Percentiles rank a stretch among this genome's conserved stretches.
Conservation (phyloP, 2,888 invertebrate species). For the Urechis unicinctus region DNA sequence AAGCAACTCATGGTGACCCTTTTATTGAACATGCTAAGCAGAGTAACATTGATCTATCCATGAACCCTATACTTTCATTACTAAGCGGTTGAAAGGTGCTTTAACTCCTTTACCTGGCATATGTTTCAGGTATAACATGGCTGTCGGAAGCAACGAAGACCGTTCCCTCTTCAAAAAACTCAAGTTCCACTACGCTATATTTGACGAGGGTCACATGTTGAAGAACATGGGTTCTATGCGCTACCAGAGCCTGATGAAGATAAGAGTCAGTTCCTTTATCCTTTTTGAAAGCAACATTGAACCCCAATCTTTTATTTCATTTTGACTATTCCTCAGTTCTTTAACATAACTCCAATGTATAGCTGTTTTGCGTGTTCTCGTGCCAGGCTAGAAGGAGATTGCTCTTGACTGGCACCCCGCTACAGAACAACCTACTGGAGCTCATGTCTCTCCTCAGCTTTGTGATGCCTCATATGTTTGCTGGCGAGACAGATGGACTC, state of each 20-base stretch:
- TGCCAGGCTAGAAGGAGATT: conserved; percentile 72
- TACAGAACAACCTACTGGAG: conserved; percentile 92
- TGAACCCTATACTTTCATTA: too few relatives aligned
- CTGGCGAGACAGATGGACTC: conserved; percentile 76
- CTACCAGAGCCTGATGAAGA: conserved; percentile 79
- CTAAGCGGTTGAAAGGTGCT: too few relatives aligned
- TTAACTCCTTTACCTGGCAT: neutral
- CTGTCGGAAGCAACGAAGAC: conserved; percentile 78
- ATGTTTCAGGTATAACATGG: conserved; percentile 61
- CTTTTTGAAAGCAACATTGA: too few relatives aligned
- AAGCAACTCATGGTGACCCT: too few relatives aligned
- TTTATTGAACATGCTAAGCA: too few relatives aligned
- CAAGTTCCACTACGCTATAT: conserved; percentile 83
- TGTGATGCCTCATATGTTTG: conserved; percentile 92
- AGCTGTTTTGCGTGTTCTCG: neutral
- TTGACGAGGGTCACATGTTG: conserved; percentile 96
- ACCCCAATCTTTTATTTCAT: too few relatives aligned
- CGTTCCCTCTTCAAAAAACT: conserved; percentile 80
- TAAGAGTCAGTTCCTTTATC: conserved; percentile 59
- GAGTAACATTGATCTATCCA: too few relatives aligned
- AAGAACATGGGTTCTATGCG: conserved; percentile 94
- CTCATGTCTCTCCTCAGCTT: conserved; percentile 91
- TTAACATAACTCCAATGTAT: too few relatives aligned
- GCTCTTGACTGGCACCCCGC: conserved; percentile 87
- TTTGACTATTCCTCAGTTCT: too few relatives aligned